Evolutionary conservation across 2,113 vertebrate genomes (phyloP).

Genomic region (Chrysochloris asiatica): DNA sequence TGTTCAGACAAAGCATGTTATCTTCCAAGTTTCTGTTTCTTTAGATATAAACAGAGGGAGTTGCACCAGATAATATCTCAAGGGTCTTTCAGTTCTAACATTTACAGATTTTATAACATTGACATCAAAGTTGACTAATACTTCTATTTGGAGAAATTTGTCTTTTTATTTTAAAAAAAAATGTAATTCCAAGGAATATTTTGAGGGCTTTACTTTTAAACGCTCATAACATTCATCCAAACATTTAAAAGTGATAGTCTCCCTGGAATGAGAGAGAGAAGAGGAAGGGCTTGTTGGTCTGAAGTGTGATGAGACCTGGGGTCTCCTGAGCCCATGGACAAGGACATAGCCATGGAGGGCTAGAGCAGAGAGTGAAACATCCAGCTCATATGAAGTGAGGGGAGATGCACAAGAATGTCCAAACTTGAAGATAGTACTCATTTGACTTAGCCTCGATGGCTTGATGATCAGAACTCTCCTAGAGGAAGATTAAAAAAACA

Average conservation of each 20-base stretch:
- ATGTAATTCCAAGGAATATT: not conserved
- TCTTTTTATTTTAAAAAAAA: slow-evolving; percentile 14
- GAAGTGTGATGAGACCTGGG: too few species aligned
- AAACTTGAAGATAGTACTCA: too few species aligned
- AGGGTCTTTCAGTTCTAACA: not conserved
- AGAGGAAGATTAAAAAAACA: too few species aligned
- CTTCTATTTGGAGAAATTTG: not conserved
- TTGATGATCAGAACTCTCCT: too few species aligned
- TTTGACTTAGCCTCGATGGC: too few species aligned
- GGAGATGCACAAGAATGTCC: too few species aligned
- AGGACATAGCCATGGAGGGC: too few species aligned
- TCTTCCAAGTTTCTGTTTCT: not conserved
- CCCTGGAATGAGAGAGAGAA: too few species aligned
- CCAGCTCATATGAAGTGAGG: too few species aligned
- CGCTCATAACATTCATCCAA: not conserved
- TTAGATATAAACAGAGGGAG: not conserved
- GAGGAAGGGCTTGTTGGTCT: too few species aligned
- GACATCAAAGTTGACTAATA: not conserved
- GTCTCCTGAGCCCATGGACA: too few species aligned
- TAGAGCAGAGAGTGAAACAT: too few species aligned
- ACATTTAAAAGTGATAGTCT: slow-evolving; percentile 17
- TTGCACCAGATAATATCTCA: not conserved
- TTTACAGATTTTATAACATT: slow-evolving; percentile 14
- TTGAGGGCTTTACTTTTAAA: slow-evolving; percentile 19
- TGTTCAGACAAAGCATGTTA: not conserved